A percentile compares a stretch with the other conserved stretches of the same genome.
Evolutionary conservation across 2,797 vertebrate species (phyloP).

Genomic region (Salarias fasciatus): DNA sequence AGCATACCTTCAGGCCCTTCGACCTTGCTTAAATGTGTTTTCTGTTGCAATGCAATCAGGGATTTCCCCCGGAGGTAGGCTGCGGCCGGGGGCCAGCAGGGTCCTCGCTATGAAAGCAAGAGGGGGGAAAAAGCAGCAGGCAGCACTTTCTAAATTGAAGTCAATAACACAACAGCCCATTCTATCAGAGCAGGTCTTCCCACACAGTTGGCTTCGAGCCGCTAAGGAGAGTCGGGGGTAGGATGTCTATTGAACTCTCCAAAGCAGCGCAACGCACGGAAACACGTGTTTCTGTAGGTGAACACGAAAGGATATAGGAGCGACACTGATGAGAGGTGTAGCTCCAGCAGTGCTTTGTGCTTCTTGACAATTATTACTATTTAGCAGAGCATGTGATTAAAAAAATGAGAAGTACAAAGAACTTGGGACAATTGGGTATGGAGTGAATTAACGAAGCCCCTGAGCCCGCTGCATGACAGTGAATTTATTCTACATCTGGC

Average conservation of each 20-base stretch:
- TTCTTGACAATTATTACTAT: not conserved
- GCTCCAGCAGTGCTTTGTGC: too few relatives aligned
- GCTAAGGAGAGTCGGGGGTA: conserved; percentile 61
- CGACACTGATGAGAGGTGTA: conserved; percentile 4
- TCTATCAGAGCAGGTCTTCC: conserved; percentile 71
- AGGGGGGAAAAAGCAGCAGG: conserved; percentile 48
- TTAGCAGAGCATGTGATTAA: too few relatives aligned
- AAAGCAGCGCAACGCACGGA: conserved; percentile 40
- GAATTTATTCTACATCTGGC: conserved; percentile 42
- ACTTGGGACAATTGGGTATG: not conserved
- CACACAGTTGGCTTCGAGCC: conserved; percentile 65
- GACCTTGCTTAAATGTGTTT: conserved; percentile 75
- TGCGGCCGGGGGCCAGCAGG: conserved; percentile 43
- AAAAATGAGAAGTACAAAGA: conserved; percentile 10
- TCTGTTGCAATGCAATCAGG: conserved; percentile 67
- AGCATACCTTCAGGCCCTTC: conserved; percentile 31
- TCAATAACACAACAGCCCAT: conserved; percentile 78
- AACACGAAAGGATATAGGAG: conserved; percentile 24
- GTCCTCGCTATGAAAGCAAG: conserved; percentile 51
- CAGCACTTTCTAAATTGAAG: conserved; percentile 83
- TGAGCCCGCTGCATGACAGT: conserved; percentile 21
- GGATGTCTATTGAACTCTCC: conserved; percentile 71
- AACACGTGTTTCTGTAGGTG: conserved; percentile 58
- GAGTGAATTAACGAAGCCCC: conserved; percentile 18
- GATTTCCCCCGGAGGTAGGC: conserved; percentile 70